Base-by-base conservation (phyloP, 2,113 vertebrate genomes). In the Lasiurus cinereus region DNA sequence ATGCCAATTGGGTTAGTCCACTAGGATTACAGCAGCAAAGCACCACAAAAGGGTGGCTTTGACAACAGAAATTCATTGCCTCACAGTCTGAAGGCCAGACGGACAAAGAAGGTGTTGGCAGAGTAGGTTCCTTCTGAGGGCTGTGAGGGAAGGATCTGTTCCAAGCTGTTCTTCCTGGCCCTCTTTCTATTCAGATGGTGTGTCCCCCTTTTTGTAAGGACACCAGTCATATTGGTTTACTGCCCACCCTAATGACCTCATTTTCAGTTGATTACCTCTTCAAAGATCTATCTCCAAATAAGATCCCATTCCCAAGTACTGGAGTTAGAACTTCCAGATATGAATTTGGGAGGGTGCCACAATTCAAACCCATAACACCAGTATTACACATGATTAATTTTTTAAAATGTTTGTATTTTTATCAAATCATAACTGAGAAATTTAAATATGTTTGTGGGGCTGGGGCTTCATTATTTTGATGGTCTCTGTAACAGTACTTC, bases 181-280 rank as follows among this genome's bases (percentile, higher is more conserved):
- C 3, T 33, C 76, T 88, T 74, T 31, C 43, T 21, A 29, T 16
- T 52, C 72, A 12, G 50, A 2, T 19, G 24, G 19, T 3, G 19
- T 3, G 3, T 70, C 16, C n/a, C 52, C 29, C 24, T 52, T 78
- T 70, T 62, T 56, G 24, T 72, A 36, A 39, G 69, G 12, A 76
- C 19, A 46, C 27, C 29, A 33, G 33, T 79, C 43, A 70, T 8
- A 15, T 1, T 83, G 36, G 52, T 72, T 59, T 52, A 16, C 5
- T 18, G 33, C 12, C 33, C 46, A 66, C 33, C 11, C n/a, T 43
- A 10, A 46, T 31, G 6, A 64, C 24, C 59, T 83, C 50, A 15
- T 94, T 76, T 83, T 80, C 43, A 67, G 85, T 73, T 39, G 36
- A 82, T 85, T 39, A 19, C n/a, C 48, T 95, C 84, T 52, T 4